Conservation (phyloP, 2,797 vertebrate species). For the Salmo trutta region DNA sequence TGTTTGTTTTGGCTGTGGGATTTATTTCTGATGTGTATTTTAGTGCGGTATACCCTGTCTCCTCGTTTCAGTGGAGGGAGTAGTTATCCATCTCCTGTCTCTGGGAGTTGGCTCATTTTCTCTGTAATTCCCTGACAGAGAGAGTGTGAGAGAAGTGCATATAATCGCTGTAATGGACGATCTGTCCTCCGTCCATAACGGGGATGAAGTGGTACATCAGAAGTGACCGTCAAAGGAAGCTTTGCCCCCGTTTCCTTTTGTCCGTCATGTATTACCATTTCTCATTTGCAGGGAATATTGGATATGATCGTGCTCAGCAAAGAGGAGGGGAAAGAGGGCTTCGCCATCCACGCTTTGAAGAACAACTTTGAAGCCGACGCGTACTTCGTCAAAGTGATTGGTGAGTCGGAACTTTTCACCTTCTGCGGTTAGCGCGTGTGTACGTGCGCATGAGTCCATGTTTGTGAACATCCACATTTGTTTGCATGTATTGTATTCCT, state of each 20-base stretch:
- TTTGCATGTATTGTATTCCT: not conserved
- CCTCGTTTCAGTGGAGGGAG: not conserved
- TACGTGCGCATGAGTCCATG: too few relatives aligned
- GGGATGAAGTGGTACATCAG: constrained; percentile 54
- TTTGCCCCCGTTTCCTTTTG: constrained; percentile 30
- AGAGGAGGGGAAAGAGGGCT: constrained; percentile 71
- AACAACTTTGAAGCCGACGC: constrained; percentile 98
- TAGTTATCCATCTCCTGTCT: not conserved
- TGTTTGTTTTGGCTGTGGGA: constrained; percentile 16
- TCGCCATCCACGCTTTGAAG: constrained; percentile 87
- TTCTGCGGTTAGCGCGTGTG: not conserved
- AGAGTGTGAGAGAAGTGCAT: constrained; percentile 17
- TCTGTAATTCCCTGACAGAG: constrained; percentile 9
- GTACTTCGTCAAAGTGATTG: constrained; percentile 98
- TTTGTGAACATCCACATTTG: not conserved
- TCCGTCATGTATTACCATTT: constrained; percentile 57
- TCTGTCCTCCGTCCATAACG: constrained; percentile 44
- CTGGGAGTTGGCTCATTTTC: constrained; percentile 15
- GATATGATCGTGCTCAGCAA: constrained; percentile 91
- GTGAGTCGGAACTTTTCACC: constrained; percentile 76
- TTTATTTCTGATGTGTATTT: not conserved
- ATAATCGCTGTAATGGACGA: constrained; percentile 44
- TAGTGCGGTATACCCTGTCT: not conserved
- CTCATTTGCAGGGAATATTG: constrained; percentile 87
- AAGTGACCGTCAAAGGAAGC: constrained; percentile 28